Evolutionary conservation across 2,797 vertebrate species (phyloP).

Genomic region (Galaxias olidus): DNA sequence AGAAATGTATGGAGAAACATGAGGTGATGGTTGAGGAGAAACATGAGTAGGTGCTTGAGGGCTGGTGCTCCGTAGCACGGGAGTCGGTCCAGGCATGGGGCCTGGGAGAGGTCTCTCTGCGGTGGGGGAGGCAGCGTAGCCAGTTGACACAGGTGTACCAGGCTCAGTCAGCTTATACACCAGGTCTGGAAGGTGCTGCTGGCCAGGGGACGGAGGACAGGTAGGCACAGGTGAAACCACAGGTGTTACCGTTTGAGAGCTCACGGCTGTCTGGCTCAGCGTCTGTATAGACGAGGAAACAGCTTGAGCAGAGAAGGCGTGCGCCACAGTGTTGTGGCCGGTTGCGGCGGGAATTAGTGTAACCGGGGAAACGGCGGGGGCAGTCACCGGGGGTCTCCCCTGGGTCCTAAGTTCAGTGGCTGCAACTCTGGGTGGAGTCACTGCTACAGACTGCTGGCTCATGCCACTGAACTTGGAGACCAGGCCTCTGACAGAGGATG

Average conservation of each 20-base stretch:
- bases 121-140: background rate
- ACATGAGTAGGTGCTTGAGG: conserved; percentile 3
- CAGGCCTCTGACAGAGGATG: conserved; percentile 57
- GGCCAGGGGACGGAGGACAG: conserved; percentile 1
- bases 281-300: conserved; percentile 4
- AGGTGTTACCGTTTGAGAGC: conserved; percentile 17
- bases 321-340: background rate
- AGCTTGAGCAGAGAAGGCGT: background rate
- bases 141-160: conserved; percentile 10
- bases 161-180: conserved; percentile 15
- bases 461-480: conserved; percentile 62
- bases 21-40: no score
- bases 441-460: conserved; percentile 27
- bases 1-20: no score
- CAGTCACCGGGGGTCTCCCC: no score
- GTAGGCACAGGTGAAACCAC: conserved; percentile 17
- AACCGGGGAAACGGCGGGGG: conserved; percentile 9
- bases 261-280: conserved; percentile 14
- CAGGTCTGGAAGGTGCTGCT: conserved; percentile 6
- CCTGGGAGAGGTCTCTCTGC: background rate
- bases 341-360: background rate
- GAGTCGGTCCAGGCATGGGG: conserved; percentile 15
- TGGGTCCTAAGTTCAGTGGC: conserved; percentile 11
- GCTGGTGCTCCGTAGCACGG: conserved; percentile 8
- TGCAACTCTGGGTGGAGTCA: background rate